A percentile compares a stretch with the other conserved stretches of the same genome.
These are phyloP conservation scores for Cranoglanis bouderius DNA, from an alignment of 2,113 vertebrate species.

Conservation along the genomic window DNA sequence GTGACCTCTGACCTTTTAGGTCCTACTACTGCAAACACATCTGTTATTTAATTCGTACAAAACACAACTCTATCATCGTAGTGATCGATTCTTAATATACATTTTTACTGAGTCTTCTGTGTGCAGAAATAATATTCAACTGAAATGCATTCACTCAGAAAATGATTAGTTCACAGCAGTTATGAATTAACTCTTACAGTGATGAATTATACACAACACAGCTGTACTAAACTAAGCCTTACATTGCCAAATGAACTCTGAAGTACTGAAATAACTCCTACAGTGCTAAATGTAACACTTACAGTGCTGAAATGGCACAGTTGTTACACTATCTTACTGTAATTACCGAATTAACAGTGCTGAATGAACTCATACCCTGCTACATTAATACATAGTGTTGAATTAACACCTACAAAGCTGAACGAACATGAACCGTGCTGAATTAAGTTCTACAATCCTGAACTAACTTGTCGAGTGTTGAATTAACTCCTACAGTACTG, in stretches of 20 bases:
- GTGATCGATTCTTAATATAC: not conserved
- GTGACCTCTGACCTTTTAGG: conserved; percentile 12
- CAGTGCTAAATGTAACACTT: not conserved
- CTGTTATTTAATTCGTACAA: not conserved
- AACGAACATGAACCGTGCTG: not conserved
- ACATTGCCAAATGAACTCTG: not conserved
- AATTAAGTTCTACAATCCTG: not conserved
- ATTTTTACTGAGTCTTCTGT: not conserved
- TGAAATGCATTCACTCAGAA: not conserved
- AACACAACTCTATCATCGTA: not conserved
- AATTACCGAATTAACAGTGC: not conserved
- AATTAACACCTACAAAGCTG: not conserved
- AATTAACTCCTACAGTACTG: not conserved
- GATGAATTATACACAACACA: not conserved
- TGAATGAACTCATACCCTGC: not conserved
- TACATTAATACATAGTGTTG: not conserved
- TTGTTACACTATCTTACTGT: not conserved
- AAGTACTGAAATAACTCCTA: not conserved
- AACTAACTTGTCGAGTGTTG: not conserved
- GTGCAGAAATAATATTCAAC: not conserved
- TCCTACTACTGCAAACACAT: not conserved
- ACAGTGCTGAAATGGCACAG: not conserved
- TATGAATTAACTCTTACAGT: not conserved
- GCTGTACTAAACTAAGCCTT: not conserved
- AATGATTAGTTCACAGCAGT: not conserved